A percentile compares a stretch with the other conserved stretches of the same genome.
phyloP scores from a whole-genome alignment of 2,888 invertebrate species.

The Pseudococcus viburni region DNA sequence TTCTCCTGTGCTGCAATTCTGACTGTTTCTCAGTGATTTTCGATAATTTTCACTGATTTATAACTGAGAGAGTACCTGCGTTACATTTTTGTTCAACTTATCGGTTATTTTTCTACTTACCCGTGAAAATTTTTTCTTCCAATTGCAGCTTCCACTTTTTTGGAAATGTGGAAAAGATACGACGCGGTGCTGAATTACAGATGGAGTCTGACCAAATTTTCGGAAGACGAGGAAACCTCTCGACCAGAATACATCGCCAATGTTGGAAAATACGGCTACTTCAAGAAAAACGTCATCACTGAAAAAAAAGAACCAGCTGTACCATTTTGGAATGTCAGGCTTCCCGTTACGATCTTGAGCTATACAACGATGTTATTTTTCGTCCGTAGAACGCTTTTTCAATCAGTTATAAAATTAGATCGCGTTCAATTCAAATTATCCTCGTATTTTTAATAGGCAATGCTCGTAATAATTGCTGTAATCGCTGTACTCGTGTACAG shows the following conservation, averaged over 20 bases:
- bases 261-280: slow-evolving; percentile 81
- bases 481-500: slow-evolving; percentile 93
- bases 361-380: slow-evolving; percentile 87
- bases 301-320: slow-evolving; percentile 88
- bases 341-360: slow-evolving; percentile 89
- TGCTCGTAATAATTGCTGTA: slow-evolving; percentile 89
- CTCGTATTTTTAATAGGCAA: slow-evolving; percentile 73
- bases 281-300: slow-evolving; percentile 80
- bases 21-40: too few relatives aligned
- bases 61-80: too few relatives aligned
- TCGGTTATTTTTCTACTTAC: too few relatives aligned
- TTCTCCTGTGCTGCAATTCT: too few relatives aligned
- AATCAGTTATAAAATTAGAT: too few relatives aligned
- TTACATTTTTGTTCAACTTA: too few relatives aligned
- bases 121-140: too few relatives aligned
- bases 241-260: slow-evolving; percentile 91
- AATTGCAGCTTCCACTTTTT: slow-evolving; percentile 84
- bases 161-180: slow-evolving; percentile 97
- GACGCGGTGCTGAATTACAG: slow-evolving; percentile 95
- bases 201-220: slow-evolving; percentile 95
- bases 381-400: slow-evolving; percentile 73
- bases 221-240: slow-evolving; percentile 92
- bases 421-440: too few relatives aligned
- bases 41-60: too few relatives aligned
- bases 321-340: slow-evolving; percentile 93